Conservation (phyloP, 2,888 invertebrate genomes). For the Spisula solida region DNA sequence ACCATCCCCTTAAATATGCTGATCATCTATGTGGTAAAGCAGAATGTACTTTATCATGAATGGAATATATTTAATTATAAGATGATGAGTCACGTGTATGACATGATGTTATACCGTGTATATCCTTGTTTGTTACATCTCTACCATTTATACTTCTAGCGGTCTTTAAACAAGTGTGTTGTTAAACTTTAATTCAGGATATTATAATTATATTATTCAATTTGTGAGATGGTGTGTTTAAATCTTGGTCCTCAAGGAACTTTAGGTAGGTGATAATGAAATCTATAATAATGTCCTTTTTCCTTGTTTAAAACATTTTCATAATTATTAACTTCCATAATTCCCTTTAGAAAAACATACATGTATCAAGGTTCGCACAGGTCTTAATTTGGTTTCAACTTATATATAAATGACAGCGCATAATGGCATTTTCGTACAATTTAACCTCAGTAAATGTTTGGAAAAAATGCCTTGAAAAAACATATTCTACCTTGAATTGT, state of each 20-base stretch:
- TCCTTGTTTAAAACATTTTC: neutral
- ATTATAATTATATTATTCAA: neutral
- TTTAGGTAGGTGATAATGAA: neutral
- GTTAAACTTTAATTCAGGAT: neutral
- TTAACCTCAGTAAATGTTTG: too few relatives aligned
- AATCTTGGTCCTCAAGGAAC: neutral
- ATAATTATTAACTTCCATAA: too few relatives aligned
- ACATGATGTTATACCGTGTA: neutral
- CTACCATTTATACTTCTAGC: neutral
- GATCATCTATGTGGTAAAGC: neutral
- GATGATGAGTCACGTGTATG: neutral
- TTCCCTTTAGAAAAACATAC: too few relatives aligned
- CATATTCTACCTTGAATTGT: too few relatives aligned
- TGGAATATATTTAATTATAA: constrained; percentile 1
- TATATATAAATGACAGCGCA: neutral
- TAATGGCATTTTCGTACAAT: too few relatives aligned
- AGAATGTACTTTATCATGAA: neutral
- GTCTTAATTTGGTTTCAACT: neutral
- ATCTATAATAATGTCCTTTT: neutral
- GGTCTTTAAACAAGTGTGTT: neutral
- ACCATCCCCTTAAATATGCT: constrained; percentile 6
- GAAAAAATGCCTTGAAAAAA: too few relatives aligned
- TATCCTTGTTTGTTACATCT: constrained; percentile 10
- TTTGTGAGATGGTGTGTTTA: neutral
- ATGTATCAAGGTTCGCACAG: neutral